Base-by-base conservation (phyloP, 2,888 invertebrate genomes). In the Neoaliturus tenellus region DNA sequence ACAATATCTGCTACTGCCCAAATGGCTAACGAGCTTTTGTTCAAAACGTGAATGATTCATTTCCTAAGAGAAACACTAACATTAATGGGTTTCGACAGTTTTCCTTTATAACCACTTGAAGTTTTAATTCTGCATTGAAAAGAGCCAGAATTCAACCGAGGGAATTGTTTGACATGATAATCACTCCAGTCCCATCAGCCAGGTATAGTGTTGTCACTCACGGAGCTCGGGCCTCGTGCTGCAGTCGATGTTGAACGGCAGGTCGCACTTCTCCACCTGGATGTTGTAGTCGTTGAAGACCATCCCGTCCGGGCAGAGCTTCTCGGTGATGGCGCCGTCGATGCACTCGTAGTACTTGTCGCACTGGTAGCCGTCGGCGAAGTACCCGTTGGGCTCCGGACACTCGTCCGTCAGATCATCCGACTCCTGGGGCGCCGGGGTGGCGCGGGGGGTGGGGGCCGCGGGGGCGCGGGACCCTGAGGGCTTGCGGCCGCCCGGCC, bases 181-280 rank as follows among this genome's bases (percentile, higher is more conserved):
- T n/a, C n/a, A n/a, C n/a, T n/a, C n/a, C n/a, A n/a, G n/a, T n/a
- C n/a, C n/a, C n/a, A n/a, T n/a, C n/a, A n/a, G n/a, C n/a, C n/a
- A n/a, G n/a, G n/a, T n/a, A n/a, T n/a, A n/a, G n/a, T n/a, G n/a
- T n/a, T n/a, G 8, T 17, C 12, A 94, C 96, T 95, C 92, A 97
- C 97, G 97, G 86, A 95, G 91, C 89, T 95, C 95, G 10, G 95
- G 93, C 85, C 97, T 92, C 86, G 95, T 93, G 0, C 93, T 93
- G 91, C 97, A 97, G 90, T 97, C 97, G 85, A 97, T 94, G 88
- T 96, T 96, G 90, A 96, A 96, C 0, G 97, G 97, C 86, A 97
- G 91, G 90, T 97, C 97, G 88, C 97, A 97, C 89, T 97, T 97
- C 90, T 97, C 97, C 83, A 96, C 94, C 84, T 94, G 93, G 0